Conservation (phyloP, 2,797 vertebrate genomes). For the Ptychadena robeensis region DNA sequence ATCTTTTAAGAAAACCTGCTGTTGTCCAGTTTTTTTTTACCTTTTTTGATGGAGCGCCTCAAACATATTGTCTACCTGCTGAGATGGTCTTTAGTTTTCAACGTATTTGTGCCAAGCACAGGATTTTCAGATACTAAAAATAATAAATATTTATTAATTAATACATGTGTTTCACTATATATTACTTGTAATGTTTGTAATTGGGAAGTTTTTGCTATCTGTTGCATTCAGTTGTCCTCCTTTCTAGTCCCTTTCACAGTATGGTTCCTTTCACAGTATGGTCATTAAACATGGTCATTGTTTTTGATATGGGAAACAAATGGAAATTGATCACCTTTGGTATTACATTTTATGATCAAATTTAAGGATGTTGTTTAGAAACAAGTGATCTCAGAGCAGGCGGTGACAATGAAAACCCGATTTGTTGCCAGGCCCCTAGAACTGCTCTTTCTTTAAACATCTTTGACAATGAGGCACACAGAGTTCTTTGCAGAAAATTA, state of each 20-base stretch:
- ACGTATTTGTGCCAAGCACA: too few relatives aligned
- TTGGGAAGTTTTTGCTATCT: neutral
- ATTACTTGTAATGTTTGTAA: neutral
- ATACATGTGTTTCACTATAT: neutral
- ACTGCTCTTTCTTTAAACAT: neutral
- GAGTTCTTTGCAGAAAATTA: neutral
- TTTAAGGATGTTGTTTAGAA: neutral
- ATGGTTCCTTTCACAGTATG: too few relatives aligned
- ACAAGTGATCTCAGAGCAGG: neutral
- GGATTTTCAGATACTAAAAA: too few relatives aligned
- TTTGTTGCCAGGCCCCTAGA: neutral
- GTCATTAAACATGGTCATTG: too few relatives aligned
- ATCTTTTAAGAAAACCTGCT: too few relatives aligned
- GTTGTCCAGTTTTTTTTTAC: too few relatives aligned
- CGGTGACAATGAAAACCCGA: too few relatives aligned
- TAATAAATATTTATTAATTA: neutral
- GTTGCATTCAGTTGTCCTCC: too few relatives aligned
- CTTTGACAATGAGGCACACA: neutral
- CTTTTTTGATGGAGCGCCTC: too few relatives aligned
- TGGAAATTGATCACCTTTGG: neutral
- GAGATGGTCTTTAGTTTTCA: too few relatives aligned
- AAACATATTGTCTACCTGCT: too few relatives aligned
- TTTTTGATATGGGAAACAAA: too few relatives aligned
- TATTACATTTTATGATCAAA: neutral
- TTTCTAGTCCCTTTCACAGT: neutral